A percentile compares a stretch with the other conserved stretches of the same genome.
Evolutionary conservation across 2,888 invertebrate genomes (phyloP).

Genomic region (Caenorhabditis auriculariae): DNA sequence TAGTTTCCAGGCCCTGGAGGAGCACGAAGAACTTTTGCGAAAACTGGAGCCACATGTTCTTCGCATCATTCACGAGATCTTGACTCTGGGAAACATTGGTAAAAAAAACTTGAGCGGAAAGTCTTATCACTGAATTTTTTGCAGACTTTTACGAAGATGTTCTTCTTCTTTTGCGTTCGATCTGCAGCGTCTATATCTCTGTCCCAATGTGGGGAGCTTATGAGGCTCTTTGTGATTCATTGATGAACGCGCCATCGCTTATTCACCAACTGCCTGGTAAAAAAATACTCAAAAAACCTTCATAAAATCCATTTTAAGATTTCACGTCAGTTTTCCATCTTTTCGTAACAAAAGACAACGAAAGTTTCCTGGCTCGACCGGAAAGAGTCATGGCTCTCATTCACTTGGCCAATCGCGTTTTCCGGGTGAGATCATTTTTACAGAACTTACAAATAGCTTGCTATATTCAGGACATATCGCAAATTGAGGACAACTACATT

Average conservation of each 20-base stretch:
- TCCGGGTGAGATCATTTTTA: conserved; percentile 41
- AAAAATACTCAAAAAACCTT: too few relatives aligned
- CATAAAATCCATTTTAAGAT: conserved; percentile 68
- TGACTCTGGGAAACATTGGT: conserved; percentile 28
- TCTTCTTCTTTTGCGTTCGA: conserved; percentile 84
- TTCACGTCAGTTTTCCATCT: conserved; percentile 98
- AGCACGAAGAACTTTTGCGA: conserved; percentile 74
- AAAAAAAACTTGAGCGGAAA: too few relatives aligned
- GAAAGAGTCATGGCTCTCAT: conserved; percentile 85
- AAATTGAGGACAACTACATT: conserved; percentile 88
- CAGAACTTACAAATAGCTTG: too few relatives aligned
- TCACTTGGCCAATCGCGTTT: conserved; percentile 78
- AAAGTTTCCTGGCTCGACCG: conserved; percentile 86
- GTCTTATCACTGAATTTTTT: too few relatives aligned
- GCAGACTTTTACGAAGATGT: conserved; percentile 97
- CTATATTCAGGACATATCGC: conserved; percentile 66
- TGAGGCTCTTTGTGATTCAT: too few relatives aligned
- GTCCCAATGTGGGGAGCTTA: conserved; percentile 83
- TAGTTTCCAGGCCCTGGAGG: conserved; percentile 14
- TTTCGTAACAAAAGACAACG: conserved; percentile 92
- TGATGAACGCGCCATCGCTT: too few relatives aligned
- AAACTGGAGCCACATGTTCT: conserved; percentile 88
- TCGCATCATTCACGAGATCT: conserved; percentile 75
- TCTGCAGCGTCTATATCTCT: conserved; percentile 85
- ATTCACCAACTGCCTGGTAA: too few relatives aligned